Evolutionary conservation across 2,113 vertebrate genomes (phyloP).

Genomic region (Oplegnathus fasciatus): DNA sequence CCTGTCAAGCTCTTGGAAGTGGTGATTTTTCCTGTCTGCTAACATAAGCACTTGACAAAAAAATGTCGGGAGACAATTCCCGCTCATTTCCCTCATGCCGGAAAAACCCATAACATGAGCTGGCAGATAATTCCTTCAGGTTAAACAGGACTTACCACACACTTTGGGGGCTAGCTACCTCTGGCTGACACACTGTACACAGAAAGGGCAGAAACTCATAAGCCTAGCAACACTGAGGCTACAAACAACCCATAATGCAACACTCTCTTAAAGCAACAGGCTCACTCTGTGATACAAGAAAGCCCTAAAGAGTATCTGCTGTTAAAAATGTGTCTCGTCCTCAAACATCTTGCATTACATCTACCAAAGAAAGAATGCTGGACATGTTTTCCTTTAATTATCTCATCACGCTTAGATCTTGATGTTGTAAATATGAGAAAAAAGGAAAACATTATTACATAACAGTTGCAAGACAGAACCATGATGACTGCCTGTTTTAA

Average conservation of each 20-base stretch:
- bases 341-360: background rate
- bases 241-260: constrained; percentile 11
- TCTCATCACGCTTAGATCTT: background rate
- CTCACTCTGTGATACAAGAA: background rate
- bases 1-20: background rate
- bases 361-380: background rate
- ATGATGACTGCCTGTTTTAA: too few species aligned
- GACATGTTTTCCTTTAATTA: background rate
- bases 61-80: background rate
- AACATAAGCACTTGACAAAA: background rate
- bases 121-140: background rate
- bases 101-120: background rate
- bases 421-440: background rate
- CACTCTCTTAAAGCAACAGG: too few species aligned
- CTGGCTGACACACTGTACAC: background rate
- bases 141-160: background rate
- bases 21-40: background rate
- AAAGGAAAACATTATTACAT: too few species aligned
- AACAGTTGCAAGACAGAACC: too few species aligned
- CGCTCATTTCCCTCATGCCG: background rate
- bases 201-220: too few species aligned
- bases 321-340: too few species aligned
- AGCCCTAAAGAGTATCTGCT: too few species aligned
- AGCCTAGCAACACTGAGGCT: background rate
- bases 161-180: background rate